A percentile compares a stretch with the other conserved stretches of the same genome.
Conservation (phyloP, 2,113 vertebrate genomes). For the Calyptommatus sinebrachiatus region DNA sequence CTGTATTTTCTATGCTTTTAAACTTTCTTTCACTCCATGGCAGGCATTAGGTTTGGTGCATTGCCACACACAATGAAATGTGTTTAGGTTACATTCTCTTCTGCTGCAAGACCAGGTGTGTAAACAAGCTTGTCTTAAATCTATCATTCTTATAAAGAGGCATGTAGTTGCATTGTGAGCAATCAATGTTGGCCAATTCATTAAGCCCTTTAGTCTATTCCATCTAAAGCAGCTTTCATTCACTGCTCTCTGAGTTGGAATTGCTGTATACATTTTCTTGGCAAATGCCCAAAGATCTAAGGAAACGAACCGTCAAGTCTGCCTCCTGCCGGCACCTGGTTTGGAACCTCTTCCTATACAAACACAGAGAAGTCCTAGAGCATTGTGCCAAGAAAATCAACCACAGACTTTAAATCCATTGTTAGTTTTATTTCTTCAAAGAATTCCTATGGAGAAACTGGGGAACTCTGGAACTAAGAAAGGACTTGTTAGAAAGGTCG, state of each 20-base stretch:
- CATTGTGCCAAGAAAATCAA: constrained; percentile 12
- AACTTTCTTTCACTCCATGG: background rate
- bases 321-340: constrained; percentile 5
- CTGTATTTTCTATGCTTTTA: background rate
- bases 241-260: background rate
- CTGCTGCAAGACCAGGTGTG: background rate
- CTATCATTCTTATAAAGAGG: constrained; percentile 8
- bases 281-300: background rate
- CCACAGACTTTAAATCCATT: constrained; percentile 8
- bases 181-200: background rate
- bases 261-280: background rate
- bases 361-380: background rate
- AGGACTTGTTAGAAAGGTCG: background rate
- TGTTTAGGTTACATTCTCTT: background rate
- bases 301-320: constrained; percentile 12
- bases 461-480: background rate
- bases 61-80: background rate
- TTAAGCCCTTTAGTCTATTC: constrained; percentile 3
- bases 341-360: constrained; percentile 12
- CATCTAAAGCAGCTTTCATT: background rate
- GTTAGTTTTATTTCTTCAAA: constrained; percentile 9
- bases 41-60: background rate
- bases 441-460: background rate
- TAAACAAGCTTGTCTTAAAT: background rate
- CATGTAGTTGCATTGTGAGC: background rate